Percentiles rank a stretch among this genome's conserved stretches.
Evolutionary conservation across 2,797 vertebrate species (phyloP).

Genomic region (Sphenopsis melanotis): DNA sequence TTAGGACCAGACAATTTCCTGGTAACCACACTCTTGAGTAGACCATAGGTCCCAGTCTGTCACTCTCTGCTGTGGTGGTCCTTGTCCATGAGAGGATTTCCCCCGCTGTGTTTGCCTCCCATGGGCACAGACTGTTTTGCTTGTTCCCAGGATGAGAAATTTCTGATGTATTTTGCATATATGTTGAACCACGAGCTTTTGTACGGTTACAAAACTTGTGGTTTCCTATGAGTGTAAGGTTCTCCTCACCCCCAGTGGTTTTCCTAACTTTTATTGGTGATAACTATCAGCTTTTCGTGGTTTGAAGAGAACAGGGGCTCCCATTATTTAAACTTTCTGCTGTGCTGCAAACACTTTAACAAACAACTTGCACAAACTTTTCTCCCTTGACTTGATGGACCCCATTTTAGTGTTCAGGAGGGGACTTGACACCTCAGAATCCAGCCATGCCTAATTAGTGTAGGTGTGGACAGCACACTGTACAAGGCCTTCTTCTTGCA

Average conservation of each 20-base stretch:
- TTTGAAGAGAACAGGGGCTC: neutral
- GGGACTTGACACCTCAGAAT: neutral
- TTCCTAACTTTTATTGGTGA: neutral
- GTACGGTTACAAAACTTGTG: neutral
- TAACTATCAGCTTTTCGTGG: neutral
- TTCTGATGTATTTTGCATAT: conserved; percentile 23
- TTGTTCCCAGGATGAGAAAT: conserved; percentile 27
- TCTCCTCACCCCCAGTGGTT: neutral
- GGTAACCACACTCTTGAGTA: neutral
- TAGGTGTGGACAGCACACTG: neutral
- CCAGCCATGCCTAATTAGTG: neutral
- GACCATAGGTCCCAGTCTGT: neutral
- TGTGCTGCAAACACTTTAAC: neutral
- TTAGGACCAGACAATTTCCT: neutral
- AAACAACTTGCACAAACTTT: neutral
- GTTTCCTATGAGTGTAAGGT: neutral
- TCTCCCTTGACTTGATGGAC: neutral
- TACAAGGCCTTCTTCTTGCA: neutral
- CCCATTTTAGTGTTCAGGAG: neutral
- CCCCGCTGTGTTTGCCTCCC: neutral
- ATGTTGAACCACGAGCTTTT: neutral
- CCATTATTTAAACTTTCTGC: neutral
- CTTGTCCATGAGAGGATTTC: neutral
- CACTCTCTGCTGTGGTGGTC: neutral
- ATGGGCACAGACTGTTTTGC: neutral